Evolutionary conservation across 2,113 vertebrate species (phyloP).

Genomic region (Oryzias melastigma): DNA sequence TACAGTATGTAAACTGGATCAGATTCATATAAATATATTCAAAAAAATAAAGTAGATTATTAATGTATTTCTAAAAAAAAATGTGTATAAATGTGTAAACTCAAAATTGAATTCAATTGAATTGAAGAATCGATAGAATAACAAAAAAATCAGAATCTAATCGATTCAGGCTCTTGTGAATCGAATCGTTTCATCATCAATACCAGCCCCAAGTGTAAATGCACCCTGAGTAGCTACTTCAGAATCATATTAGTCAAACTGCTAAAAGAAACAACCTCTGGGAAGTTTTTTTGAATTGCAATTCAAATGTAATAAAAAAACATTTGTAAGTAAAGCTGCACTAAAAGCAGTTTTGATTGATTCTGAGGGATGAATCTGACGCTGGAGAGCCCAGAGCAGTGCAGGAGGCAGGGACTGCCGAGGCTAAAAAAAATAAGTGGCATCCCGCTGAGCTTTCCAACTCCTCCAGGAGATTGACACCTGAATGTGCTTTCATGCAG

Average conservation of each 20-base stretch:
- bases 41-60: no score
- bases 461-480: constrained; percentile 73
- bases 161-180: no score
- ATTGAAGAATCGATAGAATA: no score
- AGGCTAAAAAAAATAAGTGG: constrained; percentile 64
- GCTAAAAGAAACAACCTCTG: constrained; percentile 5
- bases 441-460: constrained; percentile 70
- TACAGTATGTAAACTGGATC: no score
- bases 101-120: no score
- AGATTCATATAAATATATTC: no score
- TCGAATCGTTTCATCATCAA: no score
- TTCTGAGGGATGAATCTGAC: constrained; percentile 13
- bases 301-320: constrained; percentile 13
- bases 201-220: no score
- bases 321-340: constrained; percentile 2
- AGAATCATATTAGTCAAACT: constrained; percentile 9
- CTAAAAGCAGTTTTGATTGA: constrained; percentile 29
- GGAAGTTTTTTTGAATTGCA: constrained; percentile 6
- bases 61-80: no score
- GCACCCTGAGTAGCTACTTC: no score
- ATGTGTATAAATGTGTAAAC: no score
- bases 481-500: constrained; percentile 74
- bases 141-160: no score
- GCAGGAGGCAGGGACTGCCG: constrained; percentile 16
- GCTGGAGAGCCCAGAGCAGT: constrained; percentile 37